Evolutionary conservation across 2,797 vertebrate genomes (phyloP).

Genomic region (Champsocephalus gunnari): DNA sequence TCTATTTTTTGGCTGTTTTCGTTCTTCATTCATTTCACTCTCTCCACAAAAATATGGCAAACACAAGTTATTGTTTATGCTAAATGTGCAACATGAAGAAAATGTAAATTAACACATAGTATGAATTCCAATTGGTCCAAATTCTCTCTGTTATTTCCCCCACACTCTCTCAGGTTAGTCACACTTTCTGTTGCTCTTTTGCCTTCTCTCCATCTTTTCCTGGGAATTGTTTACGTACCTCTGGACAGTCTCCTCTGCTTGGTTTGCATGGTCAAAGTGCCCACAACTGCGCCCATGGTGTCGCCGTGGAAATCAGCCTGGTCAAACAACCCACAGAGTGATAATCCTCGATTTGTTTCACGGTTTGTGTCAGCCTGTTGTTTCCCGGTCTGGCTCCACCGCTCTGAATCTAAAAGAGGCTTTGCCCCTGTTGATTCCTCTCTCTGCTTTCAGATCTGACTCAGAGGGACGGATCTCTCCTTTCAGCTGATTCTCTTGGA

Average conservation of each 20-base stretch:
- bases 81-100: conserved; percentile 3
- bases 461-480: conserved; percentile 44
- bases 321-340: conserved; percentile 70
- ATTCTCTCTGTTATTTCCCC: too few species aligned
- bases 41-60: conserved; percentile 10
- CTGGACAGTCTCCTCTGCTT: conserved; percentile 95
- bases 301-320: conserved; percentile 78
- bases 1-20: conserved; percentile 7
- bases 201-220: conserved; percentile 32
- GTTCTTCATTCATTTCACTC: conserved; percentile 22
- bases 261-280: conserved; percentile 97
- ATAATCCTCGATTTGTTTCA: conserved; percentile 55
- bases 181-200: conserved; percentile 42
- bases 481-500: conserved; percentile 58
- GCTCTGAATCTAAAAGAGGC: conserved; percentile 45
- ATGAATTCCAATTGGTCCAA: background rate
- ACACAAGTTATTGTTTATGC: background rate
- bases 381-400: conserved; percentile 33
- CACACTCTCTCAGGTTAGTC: conserved; percentile 14
- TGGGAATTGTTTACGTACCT: conserved; percentile 86
- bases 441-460: conserved; percentile 47
- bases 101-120: background rate
- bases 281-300: conserved; percentile 98
- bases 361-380: conserved; percentile 39
- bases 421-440: conserved; percentile 43